Percentiles rank a stretch among this genome's conserved stretches.
These are phyloP conservation scores for Buceros bicornis DNA, from an alignment of 2,797 vertebrate genomes.

Conservation along the genomic window DNA sequence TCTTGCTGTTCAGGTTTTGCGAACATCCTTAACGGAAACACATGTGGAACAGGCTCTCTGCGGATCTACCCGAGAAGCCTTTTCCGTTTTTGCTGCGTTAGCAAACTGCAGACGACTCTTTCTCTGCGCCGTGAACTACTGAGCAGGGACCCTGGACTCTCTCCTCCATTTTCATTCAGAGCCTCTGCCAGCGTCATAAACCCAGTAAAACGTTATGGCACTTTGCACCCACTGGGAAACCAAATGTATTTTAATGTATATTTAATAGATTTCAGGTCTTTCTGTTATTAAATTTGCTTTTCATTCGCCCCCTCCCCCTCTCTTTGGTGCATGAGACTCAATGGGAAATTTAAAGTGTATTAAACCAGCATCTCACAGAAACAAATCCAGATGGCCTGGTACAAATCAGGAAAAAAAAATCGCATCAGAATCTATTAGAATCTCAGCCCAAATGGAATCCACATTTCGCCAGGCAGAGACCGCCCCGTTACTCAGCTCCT, in stretches of 20 bases:
- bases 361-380: slow-evolving; percentile 70
- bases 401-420: slow-evolving; percentile 60
- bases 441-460: slow-evolving; percentile 56
- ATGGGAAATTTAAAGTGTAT: slow-evolving; percentile 75
- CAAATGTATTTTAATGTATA: slow-evolving; percentile 76
- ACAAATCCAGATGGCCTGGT: slow-evolving; percentile 77
- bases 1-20: slow-evolving; percentile 59
- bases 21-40: slow-evolving; percentile 73
- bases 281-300: slow-evolving; percentile 77
- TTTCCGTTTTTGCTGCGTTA: slow-evolving; percentile 72
- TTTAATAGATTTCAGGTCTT: slow-evolving; percentile 77
- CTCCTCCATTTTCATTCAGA: slow-evolving; percentile 71
- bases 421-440: slow-evolving; percentile 72
- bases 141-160: slow-evolving; percentile 68
- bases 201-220: slow-evolving; percentile 74
- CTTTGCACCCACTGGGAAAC: slow-evolving; percentile 75
- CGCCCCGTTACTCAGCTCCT: slow-evolving; percentile 38
- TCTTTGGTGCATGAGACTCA: slow-evolving; percentile 61
- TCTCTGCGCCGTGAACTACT: slow-evolving; percentile 62
- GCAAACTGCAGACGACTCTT: slow-evolving; percentile 61
- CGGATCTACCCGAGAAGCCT: slow-evolving; percentile 59
- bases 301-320: slow-evolving; percentile 16
- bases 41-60: slow-evolving; percentile 62
- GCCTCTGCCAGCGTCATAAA: slow-evolving; percentile 72
- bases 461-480: slow-evolving; percentile 56